A percentile compares a stretch with the other conserved stretches of the same genome.
These are phyloP conservation scores for Plutomurus gul DNA, from an alignment of 1,140 invertebrate genomes.

Conservation along the genomic window DNA sequence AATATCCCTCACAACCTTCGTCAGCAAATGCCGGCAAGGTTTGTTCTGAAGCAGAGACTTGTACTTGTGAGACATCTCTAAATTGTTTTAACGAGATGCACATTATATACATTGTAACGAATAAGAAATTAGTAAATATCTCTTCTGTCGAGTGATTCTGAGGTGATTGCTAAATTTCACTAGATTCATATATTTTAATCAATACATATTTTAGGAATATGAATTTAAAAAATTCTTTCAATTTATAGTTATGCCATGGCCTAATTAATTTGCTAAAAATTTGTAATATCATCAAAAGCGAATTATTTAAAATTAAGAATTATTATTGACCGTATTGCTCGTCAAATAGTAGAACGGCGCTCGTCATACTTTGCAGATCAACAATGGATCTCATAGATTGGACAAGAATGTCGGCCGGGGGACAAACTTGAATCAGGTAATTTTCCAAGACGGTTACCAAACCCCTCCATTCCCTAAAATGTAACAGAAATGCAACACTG, in stretches of 20 bases:
- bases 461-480: slow-evolving; percentile 46
- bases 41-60: slow-evolving; percentile 85
- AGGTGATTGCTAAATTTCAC: too few species aligned
- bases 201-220: too few species aligned
- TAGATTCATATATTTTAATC: too few species aligned
- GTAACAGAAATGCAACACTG: not conserved
- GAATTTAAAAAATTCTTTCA: not conserved
- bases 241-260: too few species aligned
- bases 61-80: slow-evolving; percentile 89
- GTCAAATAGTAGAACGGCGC: slow-evolving; percentile 88
- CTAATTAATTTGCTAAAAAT: too few species aligned
- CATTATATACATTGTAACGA: too few species aligned
- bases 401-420: slow-evolving; percentile 79
- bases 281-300: not conserved
- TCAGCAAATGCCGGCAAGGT: slow-evolving; percentile 78
- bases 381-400: slow-evolving; percentile 79
- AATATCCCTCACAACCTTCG: slow-evolving; percentile 64
- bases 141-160: too few species aligned
- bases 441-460: slow-evolving; percentile 14
- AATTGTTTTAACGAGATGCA: not conserved
- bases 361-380: slow-evolving; percentile 78
- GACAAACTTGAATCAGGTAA: slow-evolving; percentile 63
- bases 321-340: slow-evolving; percentile 77
- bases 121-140: too few species aligned
- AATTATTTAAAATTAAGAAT: not conserved